phyloP scores from a whole-genome alignment of 2,113 vertebrate species.

The Diadophis punctatus region DNA sequence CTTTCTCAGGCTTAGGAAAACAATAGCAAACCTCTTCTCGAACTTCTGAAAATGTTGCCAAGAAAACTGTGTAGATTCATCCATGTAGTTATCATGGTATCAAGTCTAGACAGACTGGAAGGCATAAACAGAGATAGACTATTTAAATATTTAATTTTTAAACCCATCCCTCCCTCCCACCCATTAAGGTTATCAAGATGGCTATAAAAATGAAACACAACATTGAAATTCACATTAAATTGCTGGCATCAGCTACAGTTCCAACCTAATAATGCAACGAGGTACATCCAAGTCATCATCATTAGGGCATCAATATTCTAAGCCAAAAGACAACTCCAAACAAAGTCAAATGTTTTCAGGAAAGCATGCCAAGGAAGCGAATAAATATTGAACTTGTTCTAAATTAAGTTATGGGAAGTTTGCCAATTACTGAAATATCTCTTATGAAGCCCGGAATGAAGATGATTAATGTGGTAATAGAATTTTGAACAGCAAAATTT shows the following conservation, averaged over 20 bases:
- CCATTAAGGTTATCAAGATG: neutral
- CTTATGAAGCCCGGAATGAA: neutral
- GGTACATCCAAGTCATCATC: neutral
- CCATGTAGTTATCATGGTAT: neutral
- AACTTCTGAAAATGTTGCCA: neutral
- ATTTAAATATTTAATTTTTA: neutral
- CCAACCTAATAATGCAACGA: neutral
- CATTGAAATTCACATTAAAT: neutral
- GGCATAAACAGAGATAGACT: neutral
- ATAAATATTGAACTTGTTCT: neutral
- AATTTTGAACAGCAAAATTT: neutral
- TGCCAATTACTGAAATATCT: neutral
- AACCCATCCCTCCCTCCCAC: neutral
- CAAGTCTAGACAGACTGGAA: neutral
- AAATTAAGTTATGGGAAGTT: neutral
- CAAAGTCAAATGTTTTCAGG: neutral
- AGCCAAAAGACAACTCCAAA: neutral
- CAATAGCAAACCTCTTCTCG: neutral
- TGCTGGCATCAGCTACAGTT: neutral
- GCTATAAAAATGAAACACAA: neutral
- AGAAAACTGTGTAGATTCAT: neutral
- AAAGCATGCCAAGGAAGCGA: neutral
- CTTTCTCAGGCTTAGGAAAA: neutral
- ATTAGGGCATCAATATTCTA: neutral
- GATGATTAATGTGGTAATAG: neutral